These are phyloP conservation scores for Botia kubotai DNA, from an alignment of 2,797 vertebrate species.

Conservation along the genomic window DNA sequence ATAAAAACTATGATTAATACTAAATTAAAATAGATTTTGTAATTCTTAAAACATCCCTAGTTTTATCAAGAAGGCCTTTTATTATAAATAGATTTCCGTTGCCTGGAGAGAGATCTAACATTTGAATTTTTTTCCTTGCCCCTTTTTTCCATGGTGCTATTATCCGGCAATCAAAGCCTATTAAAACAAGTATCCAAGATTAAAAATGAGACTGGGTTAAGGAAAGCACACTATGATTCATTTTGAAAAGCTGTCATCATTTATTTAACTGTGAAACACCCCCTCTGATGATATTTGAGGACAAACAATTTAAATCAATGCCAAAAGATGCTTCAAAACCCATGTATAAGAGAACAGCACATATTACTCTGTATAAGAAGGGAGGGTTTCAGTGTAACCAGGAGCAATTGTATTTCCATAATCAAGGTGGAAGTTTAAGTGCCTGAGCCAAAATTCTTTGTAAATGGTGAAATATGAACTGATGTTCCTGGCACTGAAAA, in stretches of 20 bases:
- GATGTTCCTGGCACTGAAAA: slow-evolving; percentile 32
- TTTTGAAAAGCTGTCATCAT: slow-evolving; percentile 69
- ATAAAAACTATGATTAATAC: slow-evolving; percentile 80
- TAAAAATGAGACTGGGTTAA: slow-evolving; percentile 56
- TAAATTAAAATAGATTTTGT: slow-evolving; percentile 84
- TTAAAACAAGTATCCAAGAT: slow-evolving; percentile 61
- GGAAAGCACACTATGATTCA: slow-evolving; percentile 56
- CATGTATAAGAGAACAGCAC: slow-evolving; percentile 13
- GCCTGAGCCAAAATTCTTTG: slow-evolving; percentile 22
- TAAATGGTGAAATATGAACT: slow-evolving; percentile 1
- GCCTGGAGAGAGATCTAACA: slow-evolving; percentile 60
- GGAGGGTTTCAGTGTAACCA: slow-evolving; percentile 9
- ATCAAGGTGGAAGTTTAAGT: slow-evolving; percentile 40
- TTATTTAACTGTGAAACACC: slow-evolving; percentile 62
- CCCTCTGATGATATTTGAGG: slow-evolving; percentile 42
- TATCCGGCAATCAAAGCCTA: slow-evolving; percentile 65
- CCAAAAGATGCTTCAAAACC: slow-evolving; percentile 26
- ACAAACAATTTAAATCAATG: slow-evolving; percentile 42
- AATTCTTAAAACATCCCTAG: slow-evolving; percentile 76
- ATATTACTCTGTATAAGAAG: slow-evolving; percentile 19
- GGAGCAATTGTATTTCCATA: slow-evolving; percentile 44
- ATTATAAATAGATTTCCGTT: slow-evolving; percentile 76
- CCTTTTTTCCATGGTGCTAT: slow-evolving; percentile 62
- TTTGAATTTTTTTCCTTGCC: slow-evolving; percentile 49
- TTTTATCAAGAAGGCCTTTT: slow-evolving; percentile 75